phyloP scores from a whole-genome alignment of 2,113 vertebrate genomes.

The Alexandromys fortis region DNA sequence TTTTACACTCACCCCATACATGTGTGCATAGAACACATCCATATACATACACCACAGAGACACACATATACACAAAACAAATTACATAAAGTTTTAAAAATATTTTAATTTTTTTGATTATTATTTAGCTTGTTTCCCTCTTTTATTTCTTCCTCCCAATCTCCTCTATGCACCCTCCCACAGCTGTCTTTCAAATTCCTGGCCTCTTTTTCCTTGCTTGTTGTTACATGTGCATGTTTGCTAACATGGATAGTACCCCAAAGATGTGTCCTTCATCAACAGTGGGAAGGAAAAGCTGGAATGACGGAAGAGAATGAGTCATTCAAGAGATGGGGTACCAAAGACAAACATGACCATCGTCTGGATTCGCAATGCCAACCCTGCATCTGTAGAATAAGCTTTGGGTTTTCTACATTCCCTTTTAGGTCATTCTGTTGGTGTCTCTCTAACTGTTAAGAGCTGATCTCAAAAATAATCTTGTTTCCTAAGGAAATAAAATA shows the following conservation, averaged over 20 bases:
- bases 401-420: background rate
- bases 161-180: background rate
- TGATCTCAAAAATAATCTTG: background rate
- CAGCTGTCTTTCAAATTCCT: background rate
- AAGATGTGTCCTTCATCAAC: background rate
- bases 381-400: background rate
- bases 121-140: background rate
- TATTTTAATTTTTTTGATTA: background rate
- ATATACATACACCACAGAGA: background rate
- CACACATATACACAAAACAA: background rate
- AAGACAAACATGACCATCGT: background rate
- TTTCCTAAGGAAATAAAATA: constrained; percentile 20
- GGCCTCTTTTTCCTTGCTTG: background rate
- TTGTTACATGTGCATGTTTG: background rate
- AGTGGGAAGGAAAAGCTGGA: background rate
- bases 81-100: background rate
- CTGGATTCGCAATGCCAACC: background rate
- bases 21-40: background rate
- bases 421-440: background rate
- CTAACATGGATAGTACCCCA: background rate
- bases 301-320: background rate
- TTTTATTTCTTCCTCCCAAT: background rate
- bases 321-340: background rate
- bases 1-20: background rate
- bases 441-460: background rate